Conservation (phyloP, 2,113 vertebrate genomes). For the Glaucomys volans region DNA sequence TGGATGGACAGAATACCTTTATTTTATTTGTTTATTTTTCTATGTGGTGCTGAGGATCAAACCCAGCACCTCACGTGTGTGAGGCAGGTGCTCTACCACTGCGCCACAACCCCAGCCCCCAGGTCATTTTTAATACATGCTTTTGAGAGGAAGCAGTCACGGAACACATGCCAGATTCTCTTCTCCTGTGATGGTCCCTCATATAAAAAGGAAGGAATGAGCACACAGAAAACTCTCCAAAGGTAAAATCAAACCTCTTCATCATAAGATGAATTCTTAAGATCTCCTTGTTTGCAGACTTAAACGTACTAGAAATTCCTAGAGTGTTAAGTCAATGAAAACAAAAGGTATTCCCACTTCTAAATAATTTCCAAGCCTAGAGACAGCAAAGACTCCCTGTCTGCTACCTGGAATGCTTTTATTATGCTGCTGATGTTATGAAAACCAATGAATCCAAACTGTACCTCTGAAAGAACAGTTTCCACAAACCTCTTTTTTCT, state of each 20-base stretch:
- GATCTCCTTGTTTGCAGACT: not conserved
- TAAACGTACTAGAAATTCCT: not conserved
- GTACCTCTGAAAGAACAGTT: not conserved
- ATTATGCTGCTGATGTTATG: not conserved
- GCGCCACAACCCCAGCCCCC: too few species aligned
- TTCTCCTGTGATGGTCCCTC: not conserved
- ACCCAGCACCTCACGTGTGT: too few species aligned
- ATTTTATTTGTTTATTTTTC: too few species aligned
- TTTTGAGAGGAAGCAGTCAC: not conserved
- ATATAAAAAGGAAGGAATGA: not conserved
- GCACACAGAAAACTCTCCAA: fast-evolving
- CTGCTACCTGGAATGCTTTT: not conserved
- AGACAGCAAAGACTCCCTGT: not conserved
- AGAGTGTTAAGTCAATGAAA: not conserved
- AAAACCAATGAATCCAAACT: not conserved
- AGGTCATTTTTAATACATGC: not conserved
- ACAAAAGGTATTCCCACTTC: not conserved
- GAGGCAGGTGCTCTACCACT: too few species aligned
- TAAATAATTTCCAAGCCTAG: not conserved
- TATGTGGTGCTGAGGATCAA: too few species aligned
- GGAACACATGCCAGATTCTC: not conserved
- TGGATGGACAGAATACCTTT: too few species aligned
- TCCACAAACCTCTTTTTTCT: not conserved
- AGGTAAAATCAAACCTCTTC: not conserved
- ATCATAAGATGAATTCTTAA: not conserved